phyloP scores from a whole-genome alignment of 2,888 invertebrate species.

The Melanotus villosus region DNA sequence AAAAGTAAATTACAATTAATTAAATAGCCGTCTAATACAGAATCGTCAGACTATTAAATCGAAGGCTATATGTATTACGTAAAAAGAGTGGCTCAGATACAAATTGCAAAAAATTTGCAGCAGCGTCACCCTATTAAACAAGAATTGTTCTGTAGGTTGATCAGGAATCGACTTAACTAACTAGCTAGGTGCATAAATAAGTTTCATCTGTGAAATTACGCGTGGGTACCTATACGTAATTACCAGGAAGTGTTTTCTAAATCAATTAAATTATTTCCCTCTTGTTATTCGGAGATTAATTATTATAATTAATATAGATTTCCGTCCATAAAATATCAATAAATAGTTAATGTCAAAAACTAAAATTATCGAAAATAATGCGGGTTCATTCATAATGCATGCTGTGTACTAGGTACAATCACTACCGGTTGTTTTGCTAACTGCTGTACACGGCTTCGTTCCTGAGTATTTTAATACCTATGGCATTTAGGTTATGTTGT shows the following conservation, averaged over 20 bases:
- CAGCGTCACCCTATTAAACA: background rate
- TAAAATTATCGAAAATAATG: too few relatives aligned
- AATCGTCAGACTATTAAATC: background rate
- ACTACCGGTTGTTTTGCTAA: constrained; percentile 24
- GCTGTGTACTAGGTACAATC: background rate
- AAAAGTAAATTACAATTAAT: constrained; percentile 33
- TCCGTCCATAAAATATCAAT: too few relatives aligned
- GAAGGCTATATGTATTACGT: constrained; percentile 31
- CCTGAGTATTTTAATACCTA: constrained; percentile 22
- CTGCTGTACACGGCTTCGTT: constrained; percentile 9
- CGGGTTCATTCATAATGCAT: background rate
- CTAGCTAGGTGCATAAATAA: too few relatives aligned
- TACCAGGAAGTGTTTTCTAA: too few relatives aligned
- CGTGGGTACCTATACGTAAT: too few relatives aligned
- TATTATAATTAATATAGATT: too few relatives aligned
- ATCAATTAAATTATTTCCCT: too few relatives aligned
- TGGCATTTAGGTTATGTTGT: constrained; percentile 21
- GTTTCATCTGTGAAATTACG: too few relatives aligned
- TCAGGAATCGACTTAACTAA: too few relatives aligned
- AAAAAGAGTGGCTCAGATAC: background rate
- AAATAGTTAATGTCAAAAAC: too few relatives aligned
- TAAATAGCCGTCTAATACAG: background rate
- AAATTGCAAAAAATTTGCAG: background rate
- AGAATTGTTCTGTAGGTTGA: too few relatives aligned
- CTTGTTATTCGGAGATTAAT: too few relatives aligned